Evolutionary conservation across 2,113 vertebrate genomes (phyloP), one percentile per base, ranked within the genome.

Genomic region (Ranitomeya variabilis): DNA sequence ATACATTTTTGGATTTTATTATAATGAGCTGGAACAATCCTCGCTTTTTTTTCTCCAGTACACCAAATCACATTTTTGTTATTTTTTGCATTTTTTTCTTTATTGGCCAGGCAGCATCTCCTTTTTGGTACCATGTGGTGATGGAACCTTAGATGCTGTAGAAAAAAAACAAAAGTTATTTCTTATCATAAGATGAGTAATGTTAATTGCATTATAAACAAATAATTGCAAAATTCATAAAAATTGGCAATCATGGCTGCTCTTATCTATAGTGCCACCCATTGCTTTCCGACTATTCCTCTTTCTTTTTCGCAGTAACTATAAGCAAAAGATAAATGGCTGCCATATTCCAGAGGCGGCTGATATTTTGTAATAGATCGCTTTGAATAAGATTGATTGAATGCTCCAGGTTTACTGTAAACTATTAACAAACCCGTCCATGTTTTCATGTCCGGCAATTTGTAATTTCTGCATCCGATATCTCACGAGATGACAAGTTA

Each of bases 391-490:
- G 79, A 81, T 59, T 81, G 79, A 81, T 60, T n/a, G 55, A 81
- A 57, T 59, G 7, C 14, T 55, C 15, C 80, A 18, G 15, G 26
- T 64, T 80, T 64, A 51, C 60, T 83, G 60, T 64, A 83, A 83
- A 83, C 80, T 13, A 83, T 66, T 83, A 64, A 73, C 69, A 73
- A 73, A 73, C 26, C 69, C 37, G 69, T 73, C 26, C 16, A 23
- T 71, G 67, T 64, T 83, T 83, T 83, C 18, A 9, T 51, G 60
- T 83, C 59, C 59, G 66, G 16, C 54, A 19, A 81, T 81, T 81
- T 81, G 79, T 81, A 81, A 60, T 81, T 81, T 62, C 59, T 83
- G 80, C 31, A 64, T 83, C 80, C 45, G 26, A 83, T 64, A 66
- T 82, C 23, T 45, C 7, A 31, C n/a, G 66, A 83, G 62, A 31